phyloP scores from a whole-genome alignment of 2,797 vertebrate species.

The Perdix hodgsoniae region DNA sequence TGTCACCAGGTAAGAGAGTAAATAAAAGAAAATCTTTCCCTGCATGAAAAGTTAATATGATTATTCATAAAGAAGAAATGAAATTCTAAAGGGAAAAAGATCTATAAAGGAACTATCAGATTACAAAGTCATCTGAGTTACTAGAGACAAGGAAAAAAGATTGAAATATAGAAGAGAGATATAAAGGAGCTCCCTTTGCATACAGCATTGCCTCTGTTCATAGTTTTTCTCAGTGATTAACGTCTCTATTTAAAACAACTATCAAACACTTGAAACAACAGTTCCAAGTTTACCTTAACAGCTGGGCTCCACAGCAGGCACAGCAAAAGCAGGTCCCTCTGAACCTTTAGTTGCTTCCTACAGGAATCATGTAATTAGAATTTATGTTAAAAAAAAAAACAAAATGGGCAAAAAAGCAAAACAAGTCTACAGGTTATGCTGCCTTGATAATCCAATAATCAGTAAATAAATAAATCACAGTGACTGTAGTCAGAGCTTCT shows the following conservation, averaged over 20 bases:
- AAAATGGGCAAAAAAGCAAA: neutral
- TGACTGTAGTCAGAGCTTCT: neutral
- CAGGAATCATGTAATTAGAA: neutral
- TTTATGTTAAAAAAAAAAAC: neutral
- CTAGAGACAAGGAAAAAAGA: neutral
- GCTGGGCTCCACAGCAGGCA: neutral
- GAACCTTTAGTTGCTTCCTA: neutral
- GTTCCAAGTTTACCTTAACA: neutral
- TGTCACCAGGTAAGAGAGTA: neutral
- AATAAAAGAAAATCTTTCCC: neutral
- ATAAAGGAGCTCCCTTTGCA: rapidly evolving
- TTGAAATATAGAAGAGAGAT: neutral
- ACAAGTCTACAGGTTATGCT: neutral
- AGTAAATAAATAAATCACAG: neutral
- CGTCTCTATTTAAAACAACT: neutral
- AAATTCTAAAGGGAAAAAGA: neutral
- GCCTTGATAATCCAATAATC: rapidly evolving
- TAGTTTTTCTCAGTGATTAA: neutral
- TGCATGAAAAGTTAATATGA: neutral
- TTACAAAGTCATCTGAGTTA: neutral
- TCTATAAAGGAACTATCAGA: neutral
- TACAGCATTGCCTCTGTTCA: neutral
- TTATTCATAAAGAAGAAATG: neutral
- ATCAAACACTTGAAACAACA: neutral
- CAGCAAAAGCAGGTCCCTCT: neutral